A percentile compares a stretch with the other conserved stretches of the same genome.
Conservation (phyloP, 2,888 invertebrate species). For the Spilarctia lutea region DNA sequence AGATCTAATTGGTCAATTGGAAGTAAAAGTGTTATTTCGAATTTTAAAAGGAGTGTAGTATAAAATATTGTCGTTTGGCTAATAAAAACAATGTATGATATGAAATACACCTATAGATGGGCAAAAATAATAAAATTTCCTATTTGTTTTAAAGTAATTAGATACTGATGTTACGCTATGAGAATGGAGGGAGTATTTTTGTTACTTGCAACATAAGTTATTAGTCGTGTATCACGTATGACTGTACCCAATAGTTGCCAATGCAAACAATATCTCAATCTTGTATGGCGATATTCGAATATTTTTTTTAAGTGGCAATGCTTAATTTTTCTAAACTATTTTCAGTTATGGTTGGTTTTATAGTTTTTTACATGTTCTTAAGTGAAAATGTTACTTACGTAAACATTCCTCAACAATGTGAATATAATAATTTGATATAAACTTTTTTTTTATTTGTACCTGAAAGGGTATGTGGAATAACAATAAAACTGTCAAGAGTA, state of each 20-base stretch:
- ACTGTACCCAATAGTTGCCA: not conserved
- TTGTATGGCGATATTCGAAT: not conserved
- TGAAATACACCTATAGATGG: too few species aligned
- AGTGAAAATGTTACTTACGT: conserved; percentile 12
- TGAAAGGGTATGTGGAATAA: not conserved
- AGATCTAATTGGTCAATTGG: not conserved
- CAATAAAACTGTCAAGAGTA: not conserved
- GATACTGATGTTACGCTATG: not conserved
- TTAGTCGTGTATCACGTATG: not conserved
- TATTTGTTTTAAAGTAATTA: not conserved
- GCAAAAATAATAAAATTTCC: not conserved
- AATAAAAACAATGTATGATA: not conserved
- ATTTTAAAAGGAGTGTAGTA: not conserved
- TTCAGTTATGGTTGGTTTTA: not conserved
- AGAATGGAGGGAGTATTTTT: not conserved
- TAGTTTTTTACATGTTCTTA: conserved; percentile 9
- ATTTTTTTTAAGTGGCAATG: too few species aligned
- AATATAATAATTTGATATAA: not conserved
- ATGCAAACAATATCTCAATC: not conserved
- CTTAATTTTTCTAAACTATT: too few species aligned
- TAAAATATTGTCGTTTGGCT: not conserved
- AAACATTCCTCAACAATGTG: conserved; percentile 10
- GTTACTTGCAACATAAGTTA: too few species aligned
- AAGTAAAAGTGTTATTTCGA: not conserved
- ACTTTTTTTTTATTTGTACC: not conserved